Evolutionary conservation across 2,888 invertebrate genomes (phyloP).

Genomic region (Hyles lineata): DNA sequence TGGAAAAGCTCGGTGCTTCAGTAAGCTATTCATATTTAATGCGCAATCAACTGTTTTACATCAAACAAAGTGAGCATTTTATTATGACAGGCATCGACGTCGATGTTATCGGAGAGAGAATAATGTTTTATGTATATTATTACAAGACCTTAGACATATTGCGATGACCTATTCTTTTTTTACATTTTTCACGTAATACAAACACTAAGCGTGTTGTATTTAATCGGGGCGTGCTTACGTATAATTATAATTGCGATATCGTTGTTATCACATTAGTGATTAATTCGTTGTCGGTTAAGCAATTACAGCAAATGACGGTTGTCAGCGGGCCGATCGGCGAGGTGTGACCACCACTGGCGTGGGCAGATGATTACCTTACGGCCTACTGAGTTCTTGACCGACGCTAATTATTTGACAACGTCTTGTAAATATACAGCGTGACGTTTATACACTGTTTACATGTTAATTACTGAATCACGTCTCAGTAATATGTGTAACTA

Average conservation of each 20-base stretch:
- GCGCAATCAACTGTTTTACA: constrained; percentile 7
- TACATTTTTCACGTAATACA: background rate
- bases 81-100: constrained; percentile 10
- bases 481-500: background rate
- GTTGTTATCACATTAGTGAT: constrained; percentile 75
- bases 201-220: constrained; percentile 8
- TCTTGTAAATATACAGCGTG: constrained; percentile 62
- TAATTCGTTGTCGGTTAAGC: constrained; percentile 72
- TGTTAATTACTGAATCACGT: constrained; percentile 50
- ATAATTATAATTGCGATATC: constrained; percentile 60
- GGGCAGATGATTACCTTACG: constrained; percentile 61
- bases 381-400: constrained; percentile 69
- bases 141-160: background rate
- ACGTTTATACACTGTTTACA: constrained; percentile 55
- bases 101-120: background rate
- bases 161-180: background rate
- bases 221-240: constrained; percentile 62
- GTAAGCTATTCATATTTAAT: constrained; percentile 11
- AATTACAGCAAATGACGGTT: constrained; percentile 73
- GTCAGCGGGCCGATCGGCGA: constrained; percentile 47
- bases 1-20: background rate
- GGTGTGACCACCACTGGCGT: constrained; percentile 19
- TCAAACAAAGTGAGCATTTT: constrained; percentile 6
- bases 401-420: constrained; percentile 72
- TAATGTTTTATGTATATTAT: background rate